Conservation (phyloP, 1,140 invertebrate species). For the Caenorhabditis tropicalis region DNA sequence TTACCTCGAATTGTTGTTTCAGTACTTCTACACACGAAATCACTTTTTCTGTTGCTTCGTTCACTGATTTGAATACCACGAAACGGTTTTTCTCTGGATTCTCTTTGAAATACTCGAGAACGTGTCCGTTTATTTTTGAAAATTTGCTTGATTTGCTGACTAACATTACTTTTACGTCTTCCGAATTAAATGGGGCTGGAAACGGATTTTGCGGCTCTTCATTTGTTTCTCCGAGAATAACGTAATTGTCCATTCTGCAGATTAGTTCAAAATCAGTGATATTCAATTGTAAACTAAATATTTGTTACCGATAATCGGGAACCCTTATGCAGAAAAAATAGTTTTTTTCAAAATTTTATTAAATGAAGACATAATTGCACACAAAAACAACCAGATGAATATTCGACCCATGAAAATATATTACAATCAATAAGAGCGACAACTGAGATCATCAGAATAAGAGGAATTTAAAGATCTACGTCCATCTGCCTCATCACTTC, state of each 20-base stretch:
- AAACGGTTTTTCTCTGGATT: not conserved
- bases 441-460: conserved; percentile 21
- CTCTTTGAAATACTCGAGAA: not conserved
- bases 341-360: no score
- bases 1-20: conserved; percentile 13
- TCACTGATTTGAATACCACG: not conserved
- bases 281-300: not conserved
- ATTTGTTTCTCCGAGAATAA: not conserved
- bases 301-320: not conserved
- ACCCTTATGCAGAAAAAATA: not conserved
- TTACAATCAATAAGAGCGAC: not conserved
- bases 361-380: no score
- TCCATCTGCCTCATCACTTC: not conserved
- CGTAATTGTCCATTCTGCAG: conserved; percentile 13
- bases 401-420: no score
- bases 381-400: no score
- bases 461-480: not conserved
- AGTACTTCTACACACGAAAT: conserved; percentile 24
- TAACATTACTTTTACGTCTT: not conserved
- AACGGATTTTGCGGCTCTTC: conserved; percentile 3
- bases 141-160: conserved; percentile 28
- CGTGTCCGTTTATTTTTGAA: conserved; percentile 20
- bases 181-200: not conserved
- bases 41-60: not conserved
- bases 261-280: not conserved